Conservation (phyloP, 2,113 vertebrate species). For the Phasianus colchicus region DNA sequence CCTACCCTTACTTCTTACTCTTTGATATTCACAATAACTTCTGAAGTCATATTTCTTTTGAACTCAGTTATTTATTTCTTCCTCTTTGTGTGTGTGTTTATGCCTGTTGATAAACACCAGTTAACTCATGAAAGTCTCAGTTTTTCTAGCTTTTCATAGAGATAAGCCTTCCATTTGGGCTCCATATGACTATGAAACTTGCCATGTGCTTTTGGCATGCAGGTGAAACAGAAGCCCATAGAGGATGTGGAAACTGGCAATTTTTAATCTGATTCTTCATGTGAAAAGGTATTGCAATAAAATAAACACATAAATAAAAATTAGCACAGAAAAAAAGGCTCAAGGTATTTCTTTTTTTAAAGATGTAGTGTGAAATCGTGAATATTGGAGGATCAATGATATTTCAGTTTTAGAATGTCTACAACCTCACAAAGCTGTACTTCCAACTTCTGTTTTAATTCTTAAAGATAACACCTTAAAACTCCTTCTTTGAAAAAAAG, state of each 20-base stretch:
- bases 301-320: background rate
- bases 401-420: background rate
- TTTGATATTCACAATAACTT: background rate
- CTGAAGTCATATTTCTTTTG: background rate
- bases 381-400: background rate
- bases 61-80: background rate
- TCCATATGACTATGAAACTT: background rate
- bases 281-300: background rate
- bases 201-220: background rate
- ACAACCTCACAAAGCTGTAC: background rate
- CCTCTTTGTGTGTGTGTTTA: background rate
- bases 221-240: background rate
- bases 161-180: background rate
- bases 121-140: background rate
- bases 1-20: background rate
- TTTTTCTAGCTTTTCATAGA: background rate
- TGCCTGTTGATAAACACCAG: background rate
- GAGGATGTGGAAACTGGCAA: background rate
- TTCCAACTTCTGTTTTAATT: background rate
- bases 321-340: background rate
- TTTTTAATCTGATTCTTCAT: background rate
- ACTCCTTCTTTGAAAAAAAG: background rate
- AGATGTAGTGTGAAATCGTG: background rate
- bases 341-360: background rate
- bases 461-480: background rate